phyloP scores from a whole-genome alignment of 2,113 vertebrate species.

The Eulemur rufifrons region DNA sequence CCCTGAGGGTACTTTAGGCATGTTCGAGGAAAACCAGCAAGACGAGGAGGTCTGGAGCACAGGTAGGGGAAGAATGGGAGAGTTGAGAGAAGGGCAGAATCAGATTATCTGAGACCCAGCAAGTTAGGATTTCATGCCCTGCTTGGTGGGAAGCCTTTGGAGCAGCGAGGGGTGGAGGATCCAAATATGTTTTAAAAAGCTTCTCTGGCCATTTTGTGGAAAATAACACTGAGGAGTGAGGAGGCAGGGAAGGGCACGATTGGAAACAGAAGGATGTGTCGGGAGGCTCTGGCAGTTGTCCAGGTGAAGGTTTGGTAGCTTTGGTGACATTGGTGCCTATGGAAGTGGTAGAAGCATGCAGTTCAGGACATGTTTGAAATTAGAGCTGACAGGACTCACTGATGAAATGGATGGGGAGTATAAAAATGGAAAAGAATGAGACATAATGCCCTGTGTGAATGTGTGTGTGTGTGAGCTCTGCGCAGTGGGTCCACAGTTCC shows the following conservation, averaged over 20 bases:
- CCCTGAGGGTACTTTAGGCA: not conserved
- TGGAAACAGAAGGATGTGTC: not conserved
- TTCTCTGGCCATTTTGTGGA: not conserved
- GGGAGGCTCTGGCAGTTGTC: not conserved
- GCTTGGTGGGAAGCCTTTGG: not conserved
- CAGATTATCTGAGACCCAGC: not conserved
- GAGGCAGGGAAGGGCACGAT: not conserved
- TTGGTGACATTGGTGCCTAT: not conserved
- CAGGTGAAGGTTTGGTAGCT: not conserved
- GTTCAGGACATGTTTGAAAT: not conserved
- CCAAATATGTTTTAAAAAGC: not conserved
- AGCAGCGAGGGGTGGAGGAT: not conserved
- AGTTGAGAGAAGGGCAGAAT: not conserved
- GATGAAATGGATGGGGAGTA: not conserved
- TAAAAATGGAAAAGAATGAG: not conserved
- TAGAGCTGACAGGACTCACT: not conserved
- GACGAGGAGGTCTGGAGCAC: not conserved
- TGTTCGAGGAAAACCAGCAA: not conserved
- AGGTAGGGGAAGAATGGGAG: not conserved
- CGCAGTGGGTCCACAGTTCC: not conserved
- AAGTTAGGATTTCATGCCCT: conserved; percentile 1
- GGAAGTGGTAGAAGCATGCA: not conserved
- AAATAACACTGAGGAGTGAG: not conserved
- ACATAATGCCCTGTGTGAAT: not conserved
- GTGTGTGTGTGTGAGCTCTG: not conserved